Evolutionary conservation across 2,888 invertebrate species (phyloP).

Genomic region (Pinctada fucata): DNA sequence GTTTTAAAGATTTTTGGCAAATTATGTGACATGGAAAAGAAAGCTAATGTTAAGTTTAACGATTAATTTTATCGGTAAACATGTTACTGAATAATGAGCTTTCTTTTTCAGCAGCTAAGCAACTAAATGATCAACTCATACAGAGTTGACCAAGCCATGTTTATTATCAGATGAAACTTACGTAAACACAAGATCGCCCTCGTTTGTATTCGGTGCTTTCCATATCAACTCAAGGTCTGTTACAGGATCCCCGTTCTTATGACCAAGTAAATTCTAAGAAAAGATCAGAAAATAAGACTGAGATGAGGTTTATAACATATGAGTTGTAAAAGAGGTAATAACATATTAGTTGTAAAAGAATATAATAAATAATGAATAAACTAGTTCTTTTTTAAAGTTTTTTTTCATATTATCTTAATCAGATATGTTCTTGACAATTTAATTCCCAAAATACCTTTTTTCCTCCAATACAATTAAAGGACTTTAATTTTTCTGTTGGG

Average conservation of each 20-base stretch:
- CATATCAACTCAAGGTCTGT: slow-evolving; percentile 30
- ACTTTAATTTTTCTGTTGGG: too few relatives aligned
- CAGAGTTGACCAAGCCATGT: too few relatives aligned
- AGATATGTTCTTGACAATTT: background rate
- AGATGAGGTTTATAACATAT: background rate
- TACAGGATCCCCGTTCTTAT: slow-evolving; percentile 15
- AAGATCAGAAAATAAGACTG: too few relatives aligned
- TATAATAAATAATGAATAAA: background rate
- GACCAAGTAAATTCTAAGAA: background rate
- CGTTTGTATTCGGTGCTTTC: slow-evolving; percentile 31
- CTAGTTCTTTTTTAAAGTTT: background rate
- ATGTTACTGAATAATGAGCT: too few relatives aligned
- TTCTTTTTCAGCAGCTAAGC: too few relatives aligned
- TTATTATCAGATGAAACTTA: background rate
- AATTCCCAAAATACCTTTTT: too few relatives aligned
- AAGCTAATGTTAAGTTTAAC: too few relatives aligned
- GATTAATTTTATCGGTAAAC: too few relatives aligned
- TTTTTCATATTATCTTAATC: background rate
- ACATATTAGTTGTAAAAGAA: background rate
- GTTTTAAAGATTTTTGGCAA: too few relatives aligned
- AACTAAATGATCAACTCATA: too few relatives aligned
- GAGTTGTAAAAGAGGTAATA: background rate
- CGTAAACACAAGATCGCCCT: slow-evolving; percentile 28
- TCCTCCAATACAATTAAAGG: too few relatives aligned
- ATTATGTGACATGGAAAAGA: too few relatives aligned